phyloP scores from a whole-genome alignment of 1,140 invertebrate species.

The Diachasma alloeum region DNA sequence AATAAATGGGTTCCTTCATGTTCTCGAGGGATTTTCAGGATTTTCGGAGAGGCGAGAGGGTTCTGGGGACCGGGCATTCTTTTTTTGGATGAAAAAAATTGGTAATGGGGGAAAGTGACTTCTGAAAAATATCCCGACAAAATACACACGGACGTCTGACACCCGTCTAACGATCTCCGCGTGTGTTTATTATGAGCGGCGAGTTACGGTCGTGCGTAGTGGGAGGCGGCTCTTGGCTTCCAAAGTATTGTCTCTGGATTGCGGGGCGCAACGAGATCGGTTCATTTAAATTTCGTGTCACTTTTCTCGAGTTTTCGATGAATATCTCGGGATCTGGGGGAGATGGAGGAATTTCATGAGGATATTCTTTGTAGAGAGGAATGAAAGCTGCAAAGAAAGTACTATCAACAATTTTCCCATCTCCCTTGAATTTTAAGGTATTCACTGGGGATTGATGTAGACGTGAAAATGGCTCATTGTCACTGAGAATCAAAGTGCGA shows the following conservation, averaged over 20 bases:
- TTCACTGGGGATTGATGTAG: no score
- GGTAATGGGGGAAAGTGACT: neutral
- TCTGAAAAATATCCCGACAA: neutral
- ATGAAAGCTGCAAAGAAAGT: no score
- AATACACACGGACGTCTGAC: slow-evolving; percentile 18
- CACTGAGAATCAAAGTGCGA: no score
- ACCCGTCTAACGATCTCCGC: slow-evolving; percentile 38
- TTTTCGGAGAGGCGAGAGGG: neutral
- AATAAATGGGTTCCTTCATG: neutral
- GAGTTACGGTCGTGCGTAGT: neutral
- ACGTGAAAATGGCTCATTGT: no score
- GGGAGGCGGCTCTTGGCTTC: neutral
- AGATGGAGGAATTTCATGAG: no score
- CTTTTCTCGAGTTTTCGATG: no score
- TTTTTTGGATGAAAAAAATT: slow-evolving; percentile 7
- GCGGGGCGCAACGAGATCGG: neutral
- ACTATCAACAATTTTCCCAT: no score
- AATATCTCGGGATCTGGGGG: no score
- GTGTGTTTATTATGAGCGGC: slow-evolving; percentile 42
- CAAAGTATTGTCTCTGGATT: neutral
- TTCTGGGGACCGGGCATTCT: neutral
- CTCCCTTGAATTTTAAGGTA: no score
- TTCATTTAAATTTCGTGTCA: neutral
- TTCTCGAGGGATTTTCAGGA: neutral
- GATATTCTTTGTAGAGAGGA: no score